phyloP scores from a whole-genome alignment of 2,888 invertebrate genomes.

The Euzophera pinguis region DNA sequence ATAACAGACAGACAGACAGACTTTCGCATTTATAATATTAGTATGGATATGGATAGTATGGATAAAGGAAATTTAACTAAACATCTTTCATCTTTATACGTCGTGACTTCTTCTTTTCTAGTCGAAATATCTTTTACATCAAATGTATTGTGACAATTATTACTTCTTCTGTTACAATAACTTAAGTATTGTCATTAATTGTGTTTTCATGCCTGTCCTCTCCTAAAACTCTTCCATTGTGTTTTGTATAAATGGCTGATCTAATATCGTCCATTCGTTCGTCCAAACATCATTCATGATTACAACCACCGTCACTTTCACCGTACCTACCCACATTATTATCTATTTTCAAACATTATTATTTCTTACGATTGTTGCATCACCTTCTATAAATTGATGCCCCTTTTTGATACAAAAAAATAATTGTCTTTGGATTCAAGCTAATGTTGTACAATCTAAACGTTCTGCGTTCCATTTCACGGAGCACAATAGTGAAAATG shows the following conservation, averaged over 20 bases:
- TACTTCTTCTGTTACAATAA: too few relatives aligned
- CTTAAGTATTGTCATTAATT: too few relatives aligned
- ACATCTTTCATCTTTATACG: too few relatives aligned
- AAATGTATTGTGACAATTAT: too few relatives aligned
- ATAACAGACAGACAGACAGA: too few relatives aligned
- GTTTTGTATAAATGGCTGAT: background rate
- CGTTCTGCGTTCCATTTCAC: conserved; percentile 7
- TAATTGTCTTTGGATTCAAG: conserved; percentile 7
- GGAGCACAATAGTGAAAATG: conserved; percentile 4
- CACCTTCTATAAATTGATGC: conserved; percentile 8
- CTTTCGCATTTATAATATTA: too few relatives aligned
- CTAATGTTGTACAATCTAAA: background rate
- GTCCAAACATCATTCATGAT: conserved; percentile 2
- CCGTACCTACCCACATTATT: background rate
- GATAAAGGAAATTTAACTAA: too few relatives aligned
- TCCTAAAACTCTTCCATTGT: background rate
- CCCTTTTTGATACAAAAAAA: conserved; percentile 6
- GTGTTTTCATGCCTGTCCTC: too few relatives aligned
- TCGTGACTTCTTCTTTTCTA: too few relatives aligned
- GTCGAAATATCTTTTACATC: too few relatives aligned
- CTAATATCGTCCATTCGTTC: conserved; percentile 1
- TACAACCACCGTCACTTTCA: conserved; percentile 4
- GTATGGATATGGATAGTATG: too few relatives aligned
- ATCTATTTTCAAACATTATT: conserved; percentile 10
- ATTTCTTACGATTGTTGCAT: conserved; percentile 18